Evolutionary conservation across 2,888 invertebrate species (phyloP), one percentile per base, ranked within the genome.

Genomic region (Galerucella nymphaeae): DNA sequence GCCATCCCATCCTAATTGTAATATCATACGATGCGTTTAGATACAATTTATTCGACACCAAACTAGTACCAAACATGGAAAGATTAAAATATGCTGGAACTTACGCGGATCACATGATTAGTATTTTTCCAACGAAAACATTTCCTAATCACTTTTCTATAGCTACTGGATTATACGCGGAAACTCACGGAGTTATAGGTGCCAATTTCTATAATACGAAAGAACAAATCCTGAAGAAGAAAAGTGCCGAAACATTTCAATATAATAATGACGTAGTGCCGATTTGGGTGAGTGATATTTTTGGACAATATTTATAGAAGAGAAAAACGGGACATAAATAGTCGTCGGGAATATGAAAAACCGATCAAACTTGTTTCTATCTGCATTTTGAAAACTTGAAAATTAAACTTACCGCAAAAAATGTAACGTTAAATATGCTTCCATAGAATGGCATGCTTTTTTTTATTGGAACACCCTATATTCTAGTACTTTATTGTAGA

Each of bases 71-170:
- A 0, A 88, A 88, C 78, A 87, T 93, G 85, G 86, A 89, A 61
- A 84, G 85, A 68, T 80, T 94, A 58, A 88, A 88, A 55, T 80
- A 84, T 13, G 82, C 87, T 70, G 92, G 93, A 6, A 89, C 90
- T 4, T 86, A 88, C 75, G 87, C 90, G 0, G 89, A 90, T 72
- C 89, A 89, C 79, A 88, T 92, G 86, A 85, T 86, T 57, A 91
- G 90, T 81, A 88, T 90, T 50, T 92, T 92, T 82, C 89, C 90
- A 0, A 93, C 93, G 0, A 92, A 92, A 85, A 94, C 94, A 1
- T 92, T 92, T 81, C 92, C 93, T 0, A 93, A 94, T 86, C 94
- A 94, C 85, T 91, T 91, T 80, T 89, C 92, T 0, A 91, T 94
- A 69, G 91, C 90, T 0, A 94, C 92, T 45, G 93, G 93, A 6